Evolutionary conservation across 1,140 invertebrate genomes (phyloP), one percentile per base, ranked within the genome.

Genomic region (Steinernema khuongi): DNA sequence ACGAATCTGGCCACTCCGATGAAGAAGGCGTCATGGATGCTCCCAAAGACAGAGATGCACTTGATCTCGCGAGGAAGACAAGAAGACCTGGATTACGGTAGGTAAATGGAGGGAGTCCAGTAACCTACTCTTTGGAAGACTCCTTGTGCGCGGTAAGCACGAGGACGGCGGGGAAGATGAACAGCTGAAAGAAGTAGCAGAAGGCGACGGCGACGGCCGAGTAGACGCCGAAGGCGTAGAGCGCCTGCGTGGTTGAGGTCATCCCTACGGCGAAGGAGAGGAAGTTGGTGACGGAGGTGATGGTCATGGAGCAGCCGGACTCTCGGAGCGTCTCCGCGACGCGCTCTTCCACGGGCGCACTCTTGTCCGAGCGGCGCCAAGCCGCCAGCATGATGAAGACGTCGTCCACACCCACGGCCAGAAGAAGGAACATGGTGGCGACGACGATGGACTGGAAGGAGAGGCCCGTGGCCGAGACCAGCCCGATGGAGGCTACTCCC

Each of bases 181-280:
- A 95, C 68, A 96, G 87, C 85, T 97, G 94, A 90, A 93, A 96
- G 1, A 96, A 81, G 86, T 95, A 97, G 1, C 93, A 94, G 80
- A 96, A 93, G 66, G 91, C 89, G 1, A 96, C 92, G 0, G 94
- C 93, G 26, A 93, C 90, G 80, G 93, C 93, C 75, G 93, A 93
- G 86, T 96, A 97, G 80, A 94, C 92, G 87, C 75, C 73, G 28
- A 79, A 79, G 0, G 77, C 74, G 44, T 79, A 90, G 0, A 97
- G 92, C 11, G 75, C 76, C 28, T 93, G 93, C 81, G 96, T 97
- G 0, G 93, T 92, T 41, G 93, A 94, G 77, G 94, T 91, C 77
- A 94, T 92, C 14, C 94, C 94, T 69, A 96, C 94, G 86, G 91
- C 93, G 87, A 97, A 96, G n/a, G 93, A 94, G 74, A 96, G 90